Evolutionary conservation across 2,888 invertebrate genomes (phyloP), one percentile per base, ranked within the genome.

Genomic region (Melanostoma mellinum): DNA sequence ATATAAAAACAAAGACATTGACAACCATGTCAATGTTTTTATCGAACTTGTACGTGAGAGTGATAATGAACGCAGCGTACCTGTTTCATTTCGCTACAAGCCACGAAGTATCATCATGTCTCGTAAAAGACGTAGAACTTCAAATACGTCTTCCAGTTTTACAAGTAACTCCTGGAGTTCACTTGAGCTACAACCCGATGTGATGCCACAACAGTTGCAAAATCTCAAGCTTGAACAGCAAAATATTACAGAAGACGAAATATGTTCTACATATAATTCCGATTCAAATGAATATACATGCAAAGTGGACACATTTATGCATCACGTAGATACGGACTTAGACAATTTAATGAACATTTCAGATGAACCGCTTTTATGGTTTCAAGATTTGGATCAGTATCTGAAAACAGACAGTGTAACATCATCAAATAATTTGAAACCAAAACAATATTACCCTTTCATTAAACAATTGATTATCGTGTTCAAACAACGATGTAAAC

Each of bases 41-140:
- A 93, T 97, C 76, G 95, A 96, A 89, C 90, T 98, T 67, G 93
- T 94, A 82, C 93, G 97, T 3, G 96, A 96, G 2, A 93, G 94
- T 0, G 95, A 96, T 89, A 92, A 92, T 30, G 94, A 94, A 76
- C 92, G 92, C 52, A 95, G 95, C 73, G 5, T 30, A 6, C 92
- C 94, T 0, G 91, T 94, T 72, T 92, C 92, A 20, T 96, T 96
- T 88, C 93, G 93, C 3, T 96, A 95, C 87, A 94, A 94, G 85
- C 95, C 95, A 20, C 91, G 91, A 33, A 92, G 92, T 85, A 90
- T 88, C 0, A 87, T 90, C 85, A 88, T 91, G 20, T 89, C 90
- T n/a, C 90, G 92, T 75, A 90, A 92, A 86, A 88, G 89, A 42
- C 87, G 88, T 6, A 88, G 90, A 42, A 87, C 88, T 30, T 85